Percentiles rank a stretch among this genome's conserved stretches.
Evolutionary conservation across 2,797 vertebrate genomes (phyloP).

Genomic region (Anguilla obscura): DNA sequence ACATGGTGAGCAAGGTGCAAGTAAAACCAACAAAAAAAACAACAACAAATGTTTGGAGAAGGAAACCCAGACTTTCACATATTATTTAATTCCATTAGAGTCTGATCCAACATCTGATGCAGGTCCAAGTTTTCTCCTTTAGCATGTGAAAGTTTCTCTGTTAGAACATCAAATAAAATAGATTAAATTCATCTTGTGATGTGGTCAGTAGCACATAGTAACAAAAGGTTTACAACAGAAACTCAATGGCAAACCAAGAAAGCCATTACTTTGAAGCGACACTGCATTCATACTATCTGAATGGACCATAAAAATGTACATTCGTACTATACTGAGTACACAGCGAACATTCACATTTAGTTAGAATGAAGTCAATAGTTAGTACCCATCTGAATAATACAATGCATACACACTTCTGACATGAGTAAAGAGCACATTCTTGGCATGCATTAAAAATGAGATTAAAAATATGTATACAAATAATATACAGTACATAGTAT

Average conservation of each 20-base stretch:
- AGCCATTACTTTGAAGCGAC: not conserved
- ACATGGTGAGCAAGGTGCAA: constrained; percentile 83
- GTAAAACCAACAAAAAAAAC: constrained; percentile 43
- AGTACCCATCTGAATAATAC: not conserved
- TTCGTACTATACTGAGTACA: constrained; percentile 50
- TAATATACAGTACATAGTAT: constrained; percentile 8
- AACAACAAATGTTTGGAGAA: constrained; percentile 60
- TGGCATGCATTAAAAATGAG: constrained; percentile 26
- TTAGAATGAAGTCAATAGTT: not conserved
- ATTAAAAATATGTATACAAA: not conserved
- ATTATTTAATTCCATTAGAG: constrained; percentile 99
- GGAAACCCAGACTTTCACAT: constrained; percentile 84
- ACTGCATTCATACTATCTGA: not conserved
- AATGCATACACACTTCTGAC: not conserved
- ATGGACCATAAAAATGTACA: constrained; percentile 44
- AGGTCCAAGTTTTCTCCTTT: constrained; percentile 99
- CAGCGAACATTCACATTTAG: constrained; percentile 9
- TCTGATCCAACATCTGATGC: constrained; percentile 99
- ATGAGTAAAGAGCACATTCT: not conserved
- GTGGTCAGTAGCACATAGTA: constrained; percentile 41
- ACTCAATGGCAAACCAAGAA: not conserved
- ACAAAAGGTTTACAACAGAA: not conserved
- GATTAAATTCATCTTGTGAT: constrained; percentile 58
- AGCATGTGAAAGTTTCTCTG: constrained; percentile 99
- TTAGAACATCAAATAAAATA: constrained; percentile 83